Conservation (phyloP, 2,888 invertebrate genomes). For the Cerastis leucographa region DNA sequence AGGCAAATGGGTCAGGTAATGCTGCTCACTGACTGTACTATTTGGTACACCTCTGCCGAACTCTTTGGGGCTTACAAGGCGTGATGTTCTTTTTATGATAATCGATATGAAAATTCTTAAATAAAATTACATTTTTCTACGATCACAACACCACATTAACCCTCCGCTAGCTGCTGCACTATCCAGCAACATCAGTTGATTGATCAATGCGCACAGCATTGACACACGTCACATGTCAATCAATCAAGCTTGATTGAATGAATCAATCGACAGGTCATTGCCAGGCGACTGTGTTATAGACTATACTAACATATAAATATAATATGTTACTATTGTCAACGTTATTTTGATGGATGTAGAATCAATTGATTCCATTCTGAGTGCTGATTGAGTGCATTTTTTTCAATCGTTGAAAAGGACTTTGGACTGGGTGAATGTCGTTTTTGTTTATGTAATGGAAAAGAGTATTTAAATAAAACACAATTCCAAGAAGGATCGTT, state of each 20-base stretch:
- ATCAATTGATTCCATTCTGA: slow-evolving; percentile 45
- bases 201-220: slow-evolving; percentile 48
- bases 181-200: slow-evolving; percentile 43
- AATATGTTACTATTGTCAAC: slow-evolving; percentile 51
- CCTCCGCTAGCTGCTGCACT: slow-evolving; percentile 10
- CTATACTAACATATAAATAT: neutral
- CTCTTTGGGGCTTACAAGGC: too few species aligned
- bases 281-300: slow-evolving; percentile 31
- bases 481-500: neutral
- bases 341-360: slow-evolving; percentile 59
- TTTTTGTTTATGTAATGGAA: slow-evolving; percentile 1
- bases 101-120: neutral
- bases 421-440: slow-evolving; percentile 31
- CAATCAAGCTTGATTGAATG: slow-evolving; percentile 62
- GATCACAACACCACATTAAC: neutral
- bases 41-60: too few species aligned
- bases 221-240: slow-evolving; percentile 65
- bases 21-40: too few species aligned
- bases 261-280: slow-evolving; percentile 63
- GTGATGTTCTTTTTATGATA: too few species aligned
- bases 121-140: neutral
- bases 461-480: neutral
- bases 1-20: too few species aligned
- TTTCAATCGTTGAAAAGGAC: slow-evolving; percentile 40
- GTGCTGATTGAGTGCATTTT: slow-evolving; percentile 44